Evolutionary conservation across 2,113 vertebrate genomes (phyloP).

Genomic region (Poeciliopsis turrubarensis): DNA sequence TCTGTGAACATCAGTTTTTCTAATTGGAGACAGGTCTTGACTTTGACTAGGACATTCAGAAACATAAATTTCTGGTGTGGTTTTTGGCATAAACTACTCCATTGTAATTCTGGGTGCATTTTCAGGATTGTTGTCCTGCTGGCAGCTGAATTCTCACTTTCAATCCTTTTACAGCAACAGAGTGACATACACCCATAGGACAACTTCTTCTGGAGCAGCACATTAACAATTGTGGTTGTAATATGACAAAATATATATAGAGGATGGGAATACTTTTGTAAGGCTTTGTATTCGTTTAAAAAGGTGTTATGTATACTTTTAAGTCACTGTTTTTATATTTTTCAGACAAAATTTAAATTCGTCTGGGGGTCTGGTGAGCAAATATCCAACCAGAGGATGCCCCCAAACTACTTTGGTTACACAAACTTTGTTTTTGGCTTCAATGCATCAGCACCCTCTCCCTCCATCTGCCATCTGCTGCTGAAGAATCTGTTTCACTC

Average conservation of each 20-base stretch:
- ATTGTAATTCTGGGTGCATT: too few relatives aligned
- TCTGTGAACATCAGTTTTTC: too few relatives aligned
- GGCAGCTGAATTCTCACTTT: too few relatives aligned
- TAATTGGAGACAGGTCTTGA: too few relatives aligned
- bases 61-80: too few relatives aligned
- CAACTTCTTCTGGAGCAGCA: too few relatives aligned
- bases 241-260: background rate
- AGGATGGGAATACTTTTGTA: background rate
- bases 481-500: constrained; percentile 86
- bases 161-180: too few relatives aligned
- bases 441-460: constrained; percentile 75
- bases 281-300: background rate
- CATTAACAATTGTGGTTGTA: background rate
- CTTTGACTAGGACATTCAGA: too few relatives aligned
- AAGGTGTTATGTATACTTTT: background rate
- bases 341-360: constrained; percentile 16
- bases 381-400: constrained; percentile 37
- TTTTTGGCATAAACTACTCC: too few relatives aligned
- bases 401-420: constrained; percentile 80
- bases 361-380: constrained; percentile 2
- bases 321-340: background rate
- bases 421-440: constrained; percentile 84
- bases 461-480: constrained; percentile 81
- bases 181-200: background rate
- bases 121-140: too few relatives aligned